Conservation (phyloP, 35 echinoderm and acorn worm genomes). For the Holothuria glaberrima region DNA sequence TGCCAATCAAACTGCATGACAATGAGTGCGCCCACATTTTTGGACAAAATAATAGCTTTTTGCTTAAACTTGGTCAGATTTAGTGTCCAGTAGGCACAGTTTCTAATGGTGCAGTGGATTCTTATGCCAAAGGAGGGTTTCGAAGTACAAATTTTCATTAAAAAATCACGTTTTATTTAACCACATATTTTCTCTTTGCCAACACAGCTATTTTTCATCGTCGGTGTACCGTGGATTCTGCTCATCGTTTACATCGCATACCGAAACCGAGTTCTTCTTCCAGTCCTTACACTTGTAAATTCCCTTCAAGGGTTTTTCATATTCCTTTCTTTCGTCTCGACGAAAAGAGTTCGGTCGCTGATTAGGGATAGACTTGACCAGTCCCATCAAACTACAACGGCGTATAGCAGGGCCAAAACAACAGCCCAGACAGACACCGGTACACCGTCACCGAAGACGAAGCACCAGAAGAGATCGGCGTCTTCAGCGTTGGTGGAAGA, state of each 20-base stretch:
- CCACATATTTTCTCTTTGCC: background rate
- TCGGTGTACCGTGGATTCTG: slow-evolving; percentile 40
- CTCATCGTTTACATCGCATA: slow-evolving; percentile 37
- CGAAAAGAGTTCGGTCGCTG: slow-evolving; percentile 25
- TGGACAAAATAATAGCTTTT: no score
- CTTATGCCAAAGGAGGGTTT: no score
- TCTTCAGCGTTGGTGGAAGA: background rate
- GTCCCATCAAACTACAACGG: background rate
- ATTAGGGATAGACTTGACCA: background rate
- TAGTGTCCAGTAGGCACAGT: no score
- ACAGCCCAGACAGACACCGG: slow-evolving; percentile 14
- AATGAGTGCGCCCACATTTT: no score
- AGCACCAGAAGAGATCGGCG: background rate
- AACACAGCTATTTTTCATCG: slow-evolving; percentile 31
- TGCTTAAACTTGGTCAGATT: no score
- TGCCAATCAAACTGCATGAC: no score
- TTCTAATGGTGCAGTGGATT: no score
- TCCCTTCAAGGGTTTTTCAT: slow-evolving; percentile 44
- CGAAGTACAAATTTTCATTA: no score
- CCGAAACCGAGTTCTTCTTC: slow-evolving; percentile 13
- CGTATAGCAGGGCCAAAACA: slow-evolving; percentile 28
- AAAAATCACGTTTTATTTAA: no score
- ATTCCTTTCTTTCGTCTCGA: slow-evolving; percentile 29
- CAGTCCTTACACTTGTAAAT: slow-evolving; percentile 26
- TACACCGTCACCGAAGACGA: slow-evolving; percentile 6